Base-by-base conservation (phyloP, 2,113 vertebrate species). In the Heptranchias perlo region DNA sequence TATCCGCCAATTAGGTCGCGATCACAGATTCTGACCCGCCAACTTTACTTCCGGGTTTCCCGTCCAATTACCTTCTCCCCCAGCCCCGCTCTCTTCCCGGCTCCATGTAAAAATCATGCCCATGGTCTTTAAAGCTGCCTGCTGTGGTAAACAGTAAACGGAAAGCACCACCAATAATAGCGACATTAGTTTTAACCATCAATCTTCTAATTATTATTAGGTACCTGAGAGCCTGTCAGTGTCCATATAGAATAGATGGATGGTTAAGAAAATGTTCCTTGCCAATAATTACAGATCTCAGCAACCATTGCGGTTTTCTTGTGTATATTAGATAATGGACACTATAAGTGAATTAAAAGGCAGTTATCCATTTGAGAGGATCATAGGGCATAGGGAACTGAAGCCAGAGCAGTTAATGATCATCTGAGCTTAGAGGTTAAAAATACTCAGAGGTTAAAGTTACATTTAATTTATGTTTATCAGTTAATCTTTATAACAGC, bases 331-430 rank as follows among this genome's bases (percentile, higher is more conserved):
- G 58, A 93, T 93, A 93, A 64, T 93, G 89, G 58, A 62, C 5
- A 8, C 35, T 4, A 54, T 54, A 58, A 89, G 58, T 62, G 89
- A 93, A 93, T 93, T 93, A 64, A 93, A 93, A 39, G 58, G n/a
- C 89, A 93, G 89, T 93, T 93, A 93, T 39, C 58, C 89, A 62
- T 62, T 18, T 93, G 35, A 39, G 89, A n/a, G 58, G 58, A 93
- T 62, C 35, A 62, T 62, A 39, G 89, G 58, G 35, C 89, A 93
- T 23, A 21, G n/a, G 0, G n/a, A 93, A 93, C 7, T 62, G 6
- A 62, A 44, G 58, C 35, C 35, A 39, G 89, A 93, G n/a, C 58
- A 62, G 89, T 93, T 93, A 93, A 25, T 64, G 16, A n/a, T 62
- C 35, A n/a, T 39, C 35, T 62, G n/a, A 39, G 58, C 58, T 61